These are phyloP conservation scores for Phymanthus crucifer DNA, from an alignment of 92 coral and sea anemone genomes.

Conservation along the genomic window DNA sequence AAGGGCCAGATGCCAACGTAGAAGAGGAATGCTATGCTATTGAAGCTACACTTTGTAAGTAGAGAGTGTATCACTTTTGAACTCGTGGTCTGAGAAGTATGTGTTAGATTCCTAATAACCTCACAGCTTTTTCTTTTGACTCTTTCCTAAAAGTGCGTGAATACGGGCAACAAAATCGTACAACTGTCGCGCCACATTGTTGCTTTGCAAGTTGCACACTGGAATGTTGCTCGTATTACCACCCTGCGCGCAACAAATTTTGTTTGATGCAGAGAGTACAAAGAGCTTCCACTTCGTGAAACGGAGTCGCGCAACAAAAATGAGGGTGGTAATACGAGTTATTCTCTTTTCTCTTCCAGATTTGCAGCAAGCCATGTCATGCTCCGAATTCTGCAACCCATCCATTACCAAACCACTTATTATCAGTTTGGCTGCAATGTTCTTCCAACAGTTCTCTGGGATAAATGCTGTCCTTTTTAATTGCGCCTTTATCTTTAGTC, in stretches of 20 bases:
- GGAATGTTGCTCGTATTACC: too few species aligned
- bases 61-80: neutral
- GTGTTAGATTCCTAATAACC: too few species aligned
- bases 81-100: neutral
- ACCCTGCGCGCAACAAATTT: too few species aligned
- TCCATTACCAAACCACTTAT: conserved; percentile 68
- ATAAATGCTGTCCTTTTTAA: conserved; percentile 75
- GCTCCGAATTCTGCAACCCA: conserved; percentile 61
- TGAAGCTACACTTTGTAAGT: conserved; percentile 73
- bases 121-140: too few species aligned
- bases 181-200: too few species aligned
- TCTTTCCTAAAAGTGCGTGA: too few species aligned
- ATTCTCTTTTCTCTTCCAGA: conserved; percentile 17
- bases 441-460: conserved; percentile 89
- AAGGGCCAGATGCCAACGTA: conserved; percentile 63
- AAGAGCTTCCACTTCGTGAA: too few species aligned
- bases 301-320: too few species aligned
- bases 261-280: too few species aligned
- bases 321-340: neutral
- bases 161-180: too few species aligned
- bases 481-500: conserved; percentile 62
- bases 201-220: too few species aligned
- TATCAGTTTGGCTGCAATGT: conserved; percentile 58
- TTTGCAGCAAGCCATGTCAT: conserved; percentile 33
- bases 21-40: conserved; percentile 77